Base-by-base conservation (phyloP, 2,888 invertebrate species). In the Catocala sponsa region DNA sequence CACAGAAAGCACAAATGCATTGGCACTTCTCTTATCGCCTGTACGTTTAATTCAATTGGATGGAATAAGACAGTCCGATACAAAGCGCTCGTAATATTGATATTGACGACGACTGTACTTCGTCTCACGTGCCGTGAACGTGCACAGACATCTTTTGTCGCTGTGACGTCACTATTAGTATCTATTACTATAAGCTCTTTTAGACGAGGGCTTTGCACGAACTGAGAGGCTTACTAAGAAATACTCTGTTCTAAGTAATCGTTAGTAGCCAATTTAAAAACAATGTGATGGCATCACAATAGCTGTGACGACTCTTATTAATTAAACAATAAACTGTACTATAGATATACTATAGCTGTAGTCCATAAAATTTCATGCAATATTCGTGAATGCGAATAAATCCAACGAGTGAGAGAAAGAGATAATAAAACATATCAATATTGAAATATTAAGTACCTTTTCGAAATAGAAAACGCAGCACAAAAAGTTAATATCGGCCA, bases 41-140 rank as follows among this genome's bases (percentile, higher is more conserved):
- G 83, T 87, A 83, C 82, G 56, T 74, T 78, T 78, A 80, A 79
- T 78, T 79, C 82, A 80, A 80, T 81, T 78, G 76, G 74, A 80
- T 63, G 79, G 71, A 82, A 83, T 76, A 81, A 81, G 84, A 79
- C 79, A 80, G 82, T 70, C 68, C 81, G 82, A 82, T 82, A 81
- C 76, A 69, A 77, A 65, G 51, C 51, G 55, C 57, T 42, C 65
- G 70, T 74, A 74, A 82, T 85, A 89, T 89, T 85, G 82, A 85
- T 86, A 88, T 87, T 88, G 88, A 85, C 80, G 82, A 80, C 79
- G 85, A 82, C 86, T 87, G 87, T 87, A 84, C 85, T 75, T 72
- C 64, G 81, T 80, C 74, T 83, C 85, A 85, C 85, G 86, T 80
- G 80, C 82, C 78, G 77, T 82, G 80, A 83, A 74, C 78, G 77